phyloP scores from a whole-genome alignment of 1,140 invertebrate genomes.

The Manduca sexta region DNA sequence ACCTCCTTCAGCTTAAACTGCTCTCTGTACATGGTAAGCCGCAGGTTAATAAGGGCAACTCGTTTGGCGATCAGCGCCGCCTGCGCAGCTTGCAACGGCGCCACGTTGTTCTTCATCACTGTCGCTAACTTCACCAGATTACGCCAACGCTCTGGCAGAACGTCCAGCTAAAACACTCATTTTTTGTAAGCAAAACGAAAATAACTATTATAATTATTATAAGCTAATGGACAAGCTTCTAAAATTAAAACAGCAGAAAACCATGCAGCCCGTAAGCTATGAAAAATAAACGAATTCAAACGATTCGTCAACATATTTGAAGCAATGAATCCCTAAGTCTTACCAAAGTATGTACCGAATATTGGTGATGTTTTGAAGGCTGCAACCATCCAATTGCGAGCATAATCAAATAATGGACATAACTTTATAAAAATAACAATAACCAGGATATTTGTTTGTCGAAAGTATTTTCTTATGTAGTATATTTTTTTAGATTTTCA shows the following conservation, averaged over 20 bases:
- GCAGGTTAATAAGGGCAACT: constrained; percentile 84
- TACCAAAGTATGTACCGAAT: constrained; percentile 66
- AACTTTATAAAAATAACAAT: not conserved
- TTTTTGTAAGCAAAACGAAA: no score
- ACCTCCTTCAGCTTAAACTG: constrained; percentile 76
- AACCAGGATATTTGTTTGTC: no score
- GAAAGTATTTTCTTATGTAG: no score
- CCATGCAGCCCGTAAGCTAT: no score
- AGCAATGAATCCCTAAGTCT: constrained; percentile 12
- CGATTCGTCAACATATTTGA: no score
- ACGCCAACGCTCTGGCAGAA: constrained; percentile 91
- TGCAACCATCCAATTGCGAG: constrained; percentile 27
- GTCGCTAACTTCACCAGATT: constrained; percentile 89
- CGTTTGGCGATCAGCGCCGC: constrained; percentile 77
- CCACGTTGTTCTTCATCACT: constrained; percentile 89
- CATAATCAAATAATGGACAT: constrained; percentile 14
- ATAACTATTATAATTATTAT: no score
- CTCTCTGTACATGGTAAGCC: constrained; percentile 84
- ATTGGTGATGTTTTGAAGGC: constrained; percentile 35
- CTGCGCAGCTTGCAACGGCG: constrained; percentile 81
- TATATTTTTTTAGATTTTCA: no score
- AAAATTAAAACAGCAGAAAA: no score
- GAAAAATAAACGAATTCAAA: no score
- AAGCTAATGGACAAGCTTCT: no score
- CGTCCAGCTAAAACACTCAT: constrained; percentile 72